Evolutionary conservation across 2,888 invertebrate genomes (phyloP), one percentile per base, ranked within the genome.

Genomic region (Clepsis dumicolana): DNA sequence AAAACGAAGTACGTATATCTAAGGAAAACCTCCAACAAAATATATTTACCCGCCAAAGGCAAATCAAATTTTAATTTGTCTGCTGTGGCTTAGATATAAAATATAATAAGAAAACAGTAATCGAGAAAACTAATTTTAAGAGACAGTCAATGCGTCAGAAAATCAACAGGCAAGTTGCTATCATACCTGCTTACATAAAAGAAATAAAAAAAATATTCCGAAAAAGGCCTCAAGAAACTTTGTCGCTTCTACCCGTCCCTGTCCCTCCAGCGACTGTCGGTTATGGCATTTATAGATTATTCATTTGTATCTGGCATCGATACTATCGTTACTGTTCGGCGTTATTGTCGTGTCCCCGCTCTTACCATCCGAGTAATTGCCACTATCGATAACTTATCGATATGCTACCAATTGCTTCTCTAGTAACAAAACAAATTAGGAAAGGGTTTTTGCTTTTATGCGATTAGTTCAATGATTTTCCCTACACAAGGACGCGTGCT

Each of bases 241-340:
- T 65, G 75, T 60, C 77, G 14, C 48, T 53, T 89, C 89, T 88
- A 79, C 10, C n/a, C 0, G 38, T 85, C 79, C 32, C 1, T 64
- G 82, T 57, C 73, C 77, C 74, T 71, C 65, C 75, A 78, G 80
- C 81, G 82, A 87, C 87, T 86, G 88, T 89, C 88, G 14, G 90
- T 90, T 89, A 90, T 88, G 88, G 83, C 90, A 89, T 92, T 90
- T 91, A 92, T 90, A 91, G 93, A 91, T 91, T 89, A 91, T 91
- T 92, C 92, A 93, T 93, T 91, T 92, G 87, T 92, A 87, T 91
- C 85, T 87, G 77, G 76, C 75, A 89, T 91, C 90, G 92, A 92
- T 88, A 87, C 90, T 80, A 89, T 89, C 56, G 62, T 21, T 48
- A 48, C 48, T 21, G 21, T 4, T n/a, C 25, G 90, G 90, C 91